Evolutionary conservation across 2,797 vertebrate species (phyloP).

Genomic region (Acipenser oxyrinchus): DNA sequence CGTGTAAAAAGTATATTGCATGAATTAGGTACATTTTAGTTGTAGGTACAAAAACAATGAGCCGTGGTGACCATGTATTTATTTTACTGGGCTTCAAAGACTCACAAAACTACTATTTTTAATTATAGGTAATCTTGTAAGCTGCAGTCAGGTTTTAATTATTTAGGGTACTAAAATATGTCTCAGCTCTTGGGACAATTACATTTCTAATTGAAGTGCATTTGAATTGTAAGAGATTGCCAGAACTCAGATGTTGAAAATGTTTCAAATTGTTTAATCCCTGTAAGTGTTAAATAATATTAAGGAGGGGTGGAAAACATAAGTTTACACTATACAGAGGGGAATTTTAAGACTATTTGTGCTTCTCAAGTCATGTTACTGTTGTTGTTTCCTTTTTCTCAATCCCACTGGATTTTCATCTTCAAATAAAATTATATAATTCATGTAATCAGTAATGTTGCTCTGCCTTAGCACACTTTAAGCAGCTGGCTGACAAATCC

Average conservation of each 20-base stretch:
- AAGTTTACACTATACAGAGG: constrained; percentile 38
- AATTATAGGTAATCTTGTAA: constrained; percentile 39
- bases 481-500: not conserved
- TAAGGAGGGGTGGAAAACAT: constrained; percentile 46
- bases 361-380: constrained; percentile 53
- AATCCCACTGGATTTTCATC: constrained; percentile 6
- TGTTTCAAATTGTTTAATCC: constrained; percentile 61
- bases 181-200: constrained; percentile 47
- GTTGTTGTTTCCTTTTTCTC: constrained; percentile 29
- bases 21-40: too few relatives aligned
- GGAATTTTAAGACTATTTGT: constrained; percentile 43
- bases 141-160: constrained; percentile 41
- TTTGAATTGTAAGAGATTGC: constrained; percentile 42
- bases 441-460: constrained; percentile 6
- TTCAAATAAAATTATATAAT: constrained; percentile 4
- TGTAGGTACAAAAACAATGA: too few relatives aligned
- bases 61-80: too few relatives aligned
- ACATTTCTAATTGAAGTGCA: constrained; percentile 45
- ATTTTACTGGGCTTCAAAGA: too few relatives aligned
- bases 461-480: constrained; percentile 1
- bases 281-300: constrained; percentile 56
- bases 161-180: constrained; percentile 36
- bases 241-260: constrained; percentile 56
- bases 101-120: constrained; percentile 23
- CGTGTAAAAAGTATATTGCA: too few relatives aligned